Conservation (phyloP, 1,140 invertebrate genomes). For the Riptortus pedestris region DNA sequence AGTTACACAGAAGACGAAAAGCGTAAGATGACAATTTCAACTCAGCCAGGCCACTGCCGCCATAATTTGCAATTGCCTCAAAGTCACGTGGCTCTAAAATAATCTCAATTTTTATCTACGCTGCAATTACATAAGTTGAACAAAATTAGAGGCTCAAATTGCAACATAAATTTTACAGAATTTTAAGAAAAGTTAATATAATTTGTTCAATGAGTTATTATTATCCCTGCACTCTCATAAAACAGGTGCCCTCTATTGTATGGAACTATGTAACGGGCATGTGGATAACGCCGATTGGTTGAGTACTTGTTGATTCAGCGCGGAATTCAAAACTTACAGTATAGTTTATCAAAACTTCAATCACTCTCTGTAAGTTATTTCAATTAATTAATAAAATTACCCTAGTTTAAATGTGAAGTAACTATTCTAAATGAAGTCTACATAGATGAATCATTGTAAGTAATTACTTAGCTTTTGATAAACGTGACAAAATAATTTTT, state of each 20-base stretch:
- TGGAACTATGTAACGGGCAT: slow-evolving; percentile 1
- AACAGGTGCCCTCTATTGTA: background rate
- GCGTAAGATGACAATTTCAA: slow-evolving; percentile 14
- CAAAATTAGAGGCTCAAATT: background rate
- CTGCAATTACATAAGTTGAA: background rate
- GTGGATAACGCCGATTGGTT: background rate
- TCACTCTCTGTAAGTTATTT: background rate
- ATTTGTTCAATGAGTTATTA: background rate
- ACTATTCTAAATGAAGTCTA: background rate
- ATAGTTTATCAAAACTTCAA: background rate
- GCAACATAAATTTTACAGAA: background rate
- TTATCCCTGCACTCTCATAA: too few relatives aligned
- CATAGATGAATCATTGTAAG: background rate
- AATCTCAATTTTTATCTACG: background rate
- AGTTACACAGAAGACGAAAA: slow-evolving; percentile 15
- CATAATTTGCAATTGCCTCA: background rate
- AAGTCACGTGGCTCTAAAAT: background rate
- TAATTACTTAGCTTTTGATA: background rate
- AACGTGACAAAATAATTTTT: background rate
- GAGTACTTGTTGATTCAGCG: slow-evolving; percentile 6
- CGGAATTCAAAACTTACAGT: background rate
- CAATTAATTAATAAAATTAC: background rate
- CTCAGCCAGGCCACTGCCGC: background rate
- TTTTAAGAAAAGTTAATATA: background rate
- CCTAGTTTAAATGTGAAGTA: background rate